phyloP scores from a whole-genome alignment of 2,888 invertebrate genomes.

The Stenoptilia bipunctidactyla region DNA sequence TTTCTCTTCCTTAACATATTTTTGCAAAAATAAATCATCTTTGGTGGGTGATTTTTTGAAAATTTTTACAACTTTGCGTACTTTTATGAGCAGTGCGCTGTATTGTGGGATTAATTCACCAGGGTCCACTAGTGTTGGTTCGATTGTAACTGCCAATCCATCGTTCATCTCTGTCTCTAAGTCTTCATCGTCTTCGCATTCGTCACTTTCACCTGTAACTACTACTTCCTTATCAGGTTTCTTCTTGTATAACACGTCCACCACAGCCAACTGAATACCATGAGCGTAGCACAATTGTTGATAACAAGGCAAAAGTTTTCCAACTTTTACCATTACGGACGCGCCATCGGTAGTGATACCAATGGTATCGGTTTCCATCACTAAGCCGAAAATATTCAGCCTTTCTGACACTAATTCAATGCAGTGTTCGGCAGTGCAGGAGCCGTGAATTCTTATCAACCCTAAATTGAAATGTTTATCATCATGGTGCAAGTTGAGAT shows the following conservation, averaged over 20 bases:
- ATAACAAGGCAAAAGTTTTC: background rate
- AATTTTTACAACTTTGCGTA: constrained; percentile 2
- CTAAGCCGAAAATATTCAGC: constrained; percentile 8
- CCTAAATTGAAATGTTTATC: constrained; percentile 14
- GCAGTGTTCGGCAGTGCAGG: constrained; percentile 11
- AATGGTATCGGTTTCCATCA: constrained; percentile 2
- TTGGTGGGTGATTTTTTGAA: no score
- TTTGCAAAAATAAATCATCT: no score
- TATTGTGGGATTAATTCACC: background rate
- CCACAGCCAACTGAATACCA: constrained; percentile 5
- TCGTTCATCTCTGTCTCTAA: background rate
- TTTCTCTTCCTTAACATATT: no score
- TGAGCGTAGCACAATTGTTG: constrained; percentile 8
- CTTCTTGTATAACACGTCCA: constrained; percentile 5
- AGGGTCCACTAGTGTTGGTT: background rate
- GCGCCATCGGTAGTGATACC: constrained; percentile 7
- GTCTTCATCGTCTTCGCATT: background rate
- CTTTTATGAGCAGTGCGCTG: background rate
- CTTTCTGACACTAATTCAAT: constrained; percentile 8
- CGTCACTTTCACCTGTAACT: constrained; percentile 2
- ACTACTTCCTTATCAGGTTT: constrained; percentile 9
- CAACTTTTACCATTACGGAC: constrained; percentile 8
- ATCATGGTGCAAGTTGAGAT: background rate
- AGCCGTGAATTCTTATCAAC: constrained; percentile 13
- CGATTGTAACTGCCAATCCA: constrained; percentile 2